A percentile compares a stretch with the other conserved stretches of the same genome.
phyloP scores from a whole-genome alignment of 2,888 invertebrate species.

The Cheilosia soror region DNA sequence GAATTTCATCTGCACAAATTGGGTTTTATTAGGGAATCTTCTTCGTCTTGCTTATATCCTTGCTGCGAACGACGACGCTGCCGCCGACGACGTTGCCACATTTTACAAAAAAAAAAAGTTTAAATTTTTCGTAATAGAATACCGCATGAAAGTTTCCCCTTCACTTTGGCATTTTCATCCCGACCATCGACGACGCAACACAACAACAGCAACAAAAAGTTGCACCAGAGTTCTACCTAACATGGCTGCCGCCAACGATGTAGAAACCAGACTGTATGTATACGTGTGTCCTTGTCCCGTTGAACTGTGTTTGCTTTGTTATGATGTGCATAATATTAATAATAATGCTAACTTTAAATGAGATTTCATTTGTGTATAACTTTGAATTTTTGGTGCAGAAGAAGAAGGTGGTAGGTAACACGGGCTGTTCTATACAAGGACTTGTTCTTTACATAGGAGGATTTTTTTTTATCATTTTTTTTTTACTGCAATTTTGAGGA shows the following conservation, averaged over 20 bases:
- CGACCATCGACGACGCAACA: background rate
- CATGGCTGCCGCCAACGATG: slow-evolving; percentile 1
- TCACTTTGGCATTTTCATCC: background rate
- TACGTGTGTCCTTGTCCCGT: slow-evolving; percentile 68
- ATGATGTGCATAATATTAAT: slow-evolving; percentile 74
- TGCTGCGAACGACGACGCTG: background rate
- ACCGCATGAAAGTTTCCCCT: slow-evolving; percentile 67
- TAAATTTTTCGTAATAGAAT: slow-evolving; percentile 55
- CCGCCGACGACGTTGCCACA: slow-evolving; percentile 29
- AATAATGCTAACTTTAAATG: slow-evolving; percentile 75
- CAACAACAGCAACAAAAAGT: slow-evolving; percentile 5
- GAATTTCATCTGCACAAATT: slow-evolving; percentile 54
- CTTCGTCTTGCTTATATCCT: slow-evolving; percentile 35
- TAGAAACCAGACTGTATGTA: background rate
- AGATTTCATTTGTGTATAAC: slow-evolving; percentile 72
- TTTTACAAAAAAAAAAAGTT: slow-evolving; percentile 50
- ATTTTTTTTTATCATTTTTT: slow-evolving; percentile 7
- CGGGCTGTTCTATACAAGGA: slow-evolving; percentile 27
- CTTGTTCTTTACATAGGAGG: slow-evolving; percentile 29
- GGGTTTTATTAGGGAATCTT: slow-evolving; percentile 59
- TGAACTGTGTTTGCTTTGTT: slow-evolving; percentile 73
- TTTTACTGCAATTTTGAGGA: slow-evolving; percentile 41
- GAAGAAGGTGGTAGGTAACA: slow-evolving; percentile 10
- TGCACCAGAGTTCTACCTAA: background rate
- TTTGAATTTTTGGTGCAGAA: slow-evolving; percentile 34